Percentiles rank a stretch among this genome's conserved stretches.
These are phyloP conservation scores for Orbicella faveolata DNA, from an alignment of 64 coral and sea anemone genomes.

Conservation along the genomic window DNA sequence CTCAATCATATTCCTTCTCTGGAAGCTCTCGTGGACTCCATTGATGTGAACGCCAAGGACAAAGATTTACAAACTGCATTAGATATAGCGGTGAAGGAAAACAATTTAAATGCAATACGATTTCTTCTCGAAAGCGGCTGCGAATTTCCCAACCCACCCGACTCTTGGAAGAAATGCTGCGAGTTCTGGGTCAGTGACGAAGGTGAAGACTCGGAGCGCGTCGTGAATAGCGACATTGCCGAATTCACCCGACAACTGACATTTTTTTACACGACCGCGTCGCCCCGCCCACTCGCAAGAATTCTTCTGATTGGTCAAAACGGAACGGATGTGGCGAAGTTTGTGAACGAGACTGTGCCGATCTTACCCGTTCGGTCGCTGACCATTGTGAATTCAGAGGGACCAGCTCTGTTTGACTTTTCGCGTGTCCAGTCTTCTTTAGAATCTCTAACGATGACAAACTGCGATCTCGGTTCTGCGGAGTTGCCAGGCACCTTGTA, in stretches of 20 bases:
- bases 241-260: constrained; percentile 66
- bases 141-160: constrained; percentile 43
- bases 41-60: constrained; percentile 77
- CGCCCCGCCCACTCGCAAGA: constrained; percentile 43
- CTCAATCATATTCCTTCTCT: constrained; percentile 70
- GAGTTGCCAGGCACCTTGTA: constrained; percentile 78
- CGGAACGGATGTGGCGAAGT: constrained; percentile 75
- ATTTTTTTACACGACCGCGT: constrained; percentile 64
- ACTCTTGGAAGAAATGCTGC: constrained; percentile 75
- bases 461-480: constrained; percentile 63
- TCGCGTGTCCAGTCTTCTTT: constrained; percentile 59
- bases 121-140: constrained; percentile 68
- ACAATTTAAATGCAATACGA: constrained; percentile 53
- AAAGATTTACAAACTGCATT: constrained; percentile 55
- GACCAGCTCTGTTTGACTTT: constrained; percentile 55
- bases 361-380: constrained; percentile 65
- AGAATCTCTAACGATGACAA: constrained; percentile 72
- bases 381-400: constrained; percentile 68
- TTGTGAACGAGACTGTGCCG: constrained; percentile 68
- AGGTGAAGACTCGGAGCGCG: constrained; percentile 45
- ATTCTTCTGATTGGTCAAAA: constrained; percentile 87
- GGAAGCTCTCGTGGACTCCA: constrained; percentile 58
- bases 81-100: constrained; percentile 56
- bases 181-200: constrained; percentile 79
- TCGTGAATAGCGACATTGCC: constrained; percentile 58